Evolutionary conservation across 2,113 vertebrate genomes (phyloP), one percentile per base, ranked within the genome.

Genomic region (Spermophilus dauricus): DNA sequence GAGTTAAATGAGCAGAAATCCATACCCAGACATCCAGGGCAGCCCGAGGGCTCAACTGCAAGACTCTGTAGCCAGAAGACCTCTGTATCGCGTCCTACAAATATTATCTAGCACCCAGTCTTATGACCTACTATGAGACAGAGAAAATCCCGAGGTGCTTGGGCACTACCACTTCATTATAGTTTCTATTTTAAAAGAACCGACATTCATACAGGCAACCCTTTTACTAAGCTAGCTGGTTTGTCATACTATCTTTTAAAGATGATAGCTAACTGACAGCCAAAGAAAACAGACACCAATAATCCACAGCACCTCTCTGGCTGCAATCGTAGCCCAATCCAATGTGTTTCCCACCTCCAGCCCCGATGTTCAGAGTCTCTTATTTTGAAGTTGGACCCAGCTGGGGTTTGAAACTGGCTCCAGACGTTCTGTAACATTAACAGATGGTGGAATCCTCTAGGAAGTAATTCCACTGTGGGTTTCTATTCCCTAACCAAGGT

Each of bases 361-460:
- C 37, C 88, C 45, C 0, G 90, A 88, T 85, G 78, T 97, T 95
- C 92, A 83, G 72, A 89, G 48, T 95, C 95, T 98, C 96, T 88
- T 95, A 87, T 92, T 97, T 97, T 94, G 97, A 80, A 97, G 92
- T 84, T 77, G 75, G 80, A 96, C 83, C 92, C 95, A 97, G 97
- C 96, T 97, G 94, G 92, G 92, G 51, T 84, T 97, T 69, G 70
- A 97, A 98, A 96, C 92, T 53, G 75, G 70, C 96, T 97, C 97
- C 89, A 97, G 97, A 96, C 76, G 0, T 80, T 95, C 80, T 16
- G 70, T 32, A 97, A 85, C 94, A 78, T 90, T 56, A 95, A 80
- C 97, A 97, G 97, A 97, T 97, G 94, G 97, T 82, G n/a, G 76
- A 72, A 84, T 96, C 84, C 95, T 97, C 86, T 58, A 96, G 89